Conservation (phyloP, 1,140 invertebrate species). For the Spodoptera litura region DNA sequence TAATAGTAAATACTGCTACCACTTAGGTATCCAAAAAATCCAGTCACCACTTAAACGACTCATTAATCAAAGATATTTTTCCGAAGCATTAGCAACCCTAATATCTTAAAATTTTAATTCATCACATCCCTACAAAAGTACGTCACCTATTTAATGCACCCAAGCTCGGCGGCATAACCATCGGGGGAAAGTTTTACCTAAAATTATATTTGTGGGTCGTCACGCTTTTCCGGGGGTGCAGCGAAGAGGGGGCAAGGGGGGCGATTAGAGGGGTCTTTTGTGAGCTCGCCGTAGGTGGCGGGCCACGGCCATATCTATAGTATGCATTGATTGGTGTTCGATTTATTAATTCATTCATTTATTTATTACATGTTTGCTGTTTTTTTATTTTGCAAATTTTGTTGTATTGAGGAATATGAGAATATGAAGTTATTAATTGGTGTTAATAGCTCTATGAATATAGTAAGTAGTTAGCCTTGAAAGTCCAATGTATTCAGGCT, state of each 20-base stretch:
- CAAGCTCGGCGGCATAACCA: conserved; percentile 72
- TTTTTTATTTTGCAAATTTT: not conserved
- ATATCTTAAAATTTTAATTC: conserved; percentile 49
- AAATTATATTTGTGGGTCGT: conserved; percentile 86
- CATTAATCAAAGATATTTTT: conserved; percentile 31
- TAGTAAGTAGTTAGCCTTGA: no score
- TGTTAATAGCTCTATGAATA: no score
- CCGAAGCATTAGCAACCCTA: conserved; percentile 41
- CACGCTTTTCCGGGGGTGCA: conserved; percentile 76
- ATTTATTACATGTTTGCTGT: no score
- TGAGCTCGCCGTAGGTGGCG: conserved; percentile 70
- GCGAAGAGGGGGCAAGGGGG: conserved; percentile 54
- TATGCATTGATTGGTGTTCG: conserved; percentile 46
- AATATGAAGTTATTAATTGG: no score
- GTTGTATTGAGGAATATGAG: not conserved
- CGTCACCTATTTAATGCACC: conserved; percentile 71
- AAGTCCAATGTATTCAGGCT: no score
- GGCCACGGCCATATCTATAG: conserved; percentile 71
- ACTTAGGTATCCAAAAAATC: not conserved
- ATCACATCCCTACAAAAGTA: conserved; percentile 41
- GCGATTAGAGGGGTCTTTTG: conserved; percentile 81
- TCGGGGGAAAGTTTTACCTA: conserved; percentile 82
- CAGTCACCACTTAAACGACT: not conserved
- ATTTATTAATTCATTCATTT: conserved; percentile 36
- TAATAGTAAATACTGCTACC: no score